These are phyloP conservation scores for Umimayanthus kanabou DNA, from an alignment of 92 coral and sea anemone species.

Conservation along the genomic window DNA sequence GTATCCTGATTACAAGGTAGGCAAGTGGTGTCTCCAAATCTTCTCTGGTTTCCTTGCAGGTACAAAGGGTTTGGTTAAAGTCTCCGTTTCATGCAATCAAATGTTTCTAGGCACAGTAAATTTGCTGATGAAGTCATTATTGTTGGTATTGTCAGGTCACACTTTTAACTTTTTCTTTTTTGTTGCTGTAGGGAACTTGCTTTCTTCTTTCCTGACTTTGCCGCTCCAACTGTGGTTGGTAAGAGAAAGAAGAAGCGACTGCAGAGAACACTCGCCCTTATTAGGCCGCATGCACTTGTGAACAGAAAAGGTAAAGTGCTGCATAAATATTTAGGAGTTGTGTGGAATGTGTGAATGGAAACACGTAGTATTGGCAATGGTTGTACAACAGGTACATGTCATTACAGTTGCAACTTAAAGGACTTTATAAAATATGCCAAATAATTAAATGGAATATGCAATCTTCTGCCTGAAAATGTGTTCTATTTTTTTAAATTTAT, in stretches of 20 bases:
- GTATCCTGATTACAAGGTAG: not conserved
- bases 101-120: not conserved
- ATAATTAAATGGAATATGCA: too few relatives aligned
- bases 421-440: too few relatives aligned
- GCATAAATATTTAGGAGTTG: too few relatives aligned
- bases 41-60: not conserved
- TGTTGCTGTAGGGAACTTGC: constrained; percentile 82
- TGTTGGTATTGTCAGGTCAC: not conserved
- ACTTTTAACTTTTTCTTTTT: not conserved
- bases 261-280: constrained; percentile 96
- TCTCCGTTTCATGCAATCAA: not conserved
- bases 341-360: too few relatives aligned
- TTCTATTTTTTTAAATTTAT: too few relatives aligned
- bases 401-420: too few relatives aligned
- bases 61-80: not conserved
- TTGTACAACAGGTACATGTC: not conserved
- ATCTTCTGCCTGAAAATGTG: too few relatives aligned
- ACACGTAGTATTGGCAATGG: not conserved
- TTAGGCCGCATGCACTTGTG: constrained; percentile 93
- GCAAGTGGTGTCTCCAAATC: not conserved
- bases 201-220: constrained; percentile 99
- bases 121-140: not conserved
- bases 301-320: constrained; percentile 74
- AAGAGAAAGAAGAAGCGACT: constrained; percentile 78
- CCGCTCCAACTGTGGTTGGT: constrained; percentile 79